Percentiles rank a stretch among this genome's conserved stretches.
Conservation (phyloP, 2,888 invertebrate genomes). For the Entomobrya proxima region DNA sequence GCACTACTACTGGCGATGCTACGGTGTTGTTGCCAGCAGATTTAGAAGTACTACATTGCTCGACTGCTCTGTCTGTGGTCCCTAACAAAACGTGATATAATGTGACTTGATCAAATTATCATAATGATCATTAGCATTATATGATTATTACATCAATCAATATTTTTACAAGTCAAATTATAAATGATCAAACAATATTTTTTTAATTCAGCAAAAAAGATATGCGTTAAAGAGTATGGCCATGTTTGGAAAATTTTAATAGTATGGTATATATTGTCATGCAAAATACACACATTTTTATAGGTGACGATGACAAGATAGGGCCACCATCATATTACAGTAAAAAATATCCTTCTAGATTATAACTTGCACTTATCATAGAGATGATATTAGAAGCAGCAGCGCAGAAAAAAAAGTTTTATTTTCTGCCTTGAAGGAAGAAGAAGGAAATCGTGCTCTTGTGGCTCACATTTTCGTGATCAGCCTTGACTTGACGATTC, state of each 20-base stretch:
- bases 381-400: not conserved
- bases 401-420: not conserved
- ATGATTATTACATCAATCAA: conserved; percentile 44
- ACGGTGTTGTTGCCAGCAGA: no score
- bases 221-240: not conserved
- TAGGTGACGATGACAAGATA: conserved; percentile 30
- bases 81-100: conserved; percentile 9
- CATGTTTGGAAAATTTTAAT: not conserved
- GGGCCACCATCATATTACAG: conserved; percentile 39
- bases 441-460: conserved; percentile 56
- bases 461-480: conserved; percentile 51
- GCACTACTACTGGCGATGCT: not conserved
- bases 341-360: conserved; percentile 14
- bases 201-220: not conserved
- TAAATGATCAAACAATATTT: not conserved
- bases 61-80: no score
- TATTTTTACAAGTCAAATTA: conserved; percentile 36
- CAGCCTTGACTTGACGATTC: conserved; percentile 52
- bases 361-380: no score
- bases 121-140: conserved; percentile 23
- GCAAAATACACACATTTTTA: not conserved
- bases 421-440: conserved; percentile 48
- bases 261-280: not conserved
- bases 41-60: no score
- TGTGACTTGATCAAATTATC: conserved; percentile 46